phyloP scores from a whole-genome alignment of 2,888 invertebrate genomes.

The Lasioglossum malachurum region DNA sequence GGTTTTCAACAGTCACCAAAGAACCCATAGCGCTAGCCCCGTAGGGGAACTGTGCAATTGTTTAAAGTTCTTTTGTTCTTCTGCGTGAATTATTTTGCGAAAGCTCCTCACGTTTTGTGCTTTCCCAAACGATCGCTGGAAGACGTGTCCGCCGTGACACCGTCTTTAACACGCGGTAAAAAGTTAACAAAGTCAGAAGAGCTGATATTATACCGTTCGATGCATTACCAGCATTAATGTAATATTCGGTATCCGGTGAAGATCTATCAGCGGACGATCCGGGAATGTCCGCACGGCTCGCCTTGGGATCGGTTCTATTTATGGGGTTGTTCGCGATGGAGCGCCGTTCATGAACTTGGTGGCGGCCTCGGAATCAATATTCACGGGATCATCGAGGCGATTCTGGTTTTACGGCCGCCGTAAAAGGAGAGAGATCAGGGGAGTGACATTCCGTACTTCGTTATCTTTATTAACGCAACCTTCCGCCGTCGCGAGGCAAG shows the following conservation, averaged over 20 bases:
- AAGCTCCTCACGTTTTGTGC: too few species aligned
- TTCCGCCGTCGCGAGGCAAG: neutral
- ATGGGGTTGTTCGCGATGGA: slow-evolving; percentile 1
- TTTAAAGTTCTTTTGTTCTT: neutral
- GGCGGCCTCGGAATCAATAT: slow-evolving; percentile 13
- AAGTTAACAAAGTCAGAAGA: neutral
- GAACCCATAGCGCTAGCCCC: neutral
- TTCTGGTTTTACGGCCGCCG: slow-evolving; percentile 12
- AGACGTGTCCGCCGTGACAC: too few species aligned
- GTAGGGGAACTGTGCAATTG: neutral
- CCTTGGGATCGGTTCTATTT: slow-evolving; percentile 1
- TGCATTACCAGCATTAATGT: neutral
- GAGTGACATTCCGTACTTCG: neutral
- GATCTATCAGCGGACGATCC: neutral
- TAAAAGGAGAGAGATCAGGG: neutral
- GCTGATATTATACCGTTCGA: neutral
- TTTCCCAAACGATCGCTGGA: neutral
- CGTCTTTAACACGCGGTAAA: neutral
- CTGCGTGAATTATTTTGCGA: neutral
- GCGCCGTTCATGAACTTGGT: neutral
- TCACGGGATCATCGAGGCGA: slow-evolving; percentile 13
- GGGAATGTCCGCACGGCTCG: neutral
- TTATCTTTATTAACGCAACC: slow-evolving; percentile 24
- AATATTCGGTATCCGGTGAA: neutral
- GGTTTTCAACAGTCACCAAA: neutral